phyloP scores from a whole-genome alignment of 1,140 invertebrate genomes.

The Dolichoris vasculosae region DNA sequence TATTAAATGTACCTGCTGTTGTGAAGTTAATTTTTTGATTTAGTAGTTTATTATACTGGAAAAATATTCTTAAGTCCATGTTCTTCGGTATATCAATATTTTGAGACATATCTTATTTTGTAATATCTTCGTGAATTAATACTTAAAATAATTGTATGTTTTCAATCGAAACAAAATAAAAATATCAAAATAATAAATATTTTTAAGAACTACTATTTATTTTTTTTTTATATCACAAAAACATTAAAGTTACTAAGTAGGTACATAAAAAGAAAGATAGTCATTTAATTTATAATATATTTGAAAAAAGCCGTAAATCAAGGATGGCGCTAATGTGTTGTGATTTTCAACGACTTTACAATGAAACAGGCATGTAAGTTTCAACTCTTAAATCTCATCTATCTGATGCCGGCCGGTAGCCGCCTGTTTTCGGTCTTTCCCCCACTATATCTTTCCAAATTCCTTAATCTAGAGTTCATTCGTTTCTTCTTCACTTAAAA shows the following conservation, averaged over 20 bases:
- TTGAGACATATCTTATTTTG: neutral
- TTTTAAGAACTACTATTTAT: too few species aligned
- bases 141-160: neutral
- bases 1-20: neutral
- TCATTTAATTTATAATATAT: too few species aligned
- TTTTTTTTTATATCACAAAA: too few species aligned
- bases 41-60: neutral
- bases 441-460: neutral
- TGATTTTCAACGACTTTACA: neutral
- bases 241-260: too few species aligned
- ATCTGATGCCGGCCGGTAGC: neutral
- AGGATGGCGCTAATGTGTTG: neutral
- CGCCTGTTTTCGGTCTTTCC: neutral
- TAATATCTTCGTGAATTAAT: neutral
- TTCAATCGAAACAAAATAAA: too few species aligned
- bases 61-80: slow-evolving; percentile 13
- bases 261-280: too few species aligned
- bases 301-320: neutral
- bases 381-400: too few species aligned
- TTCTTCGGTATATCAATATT: neutral
- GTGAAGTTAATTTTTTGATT: neutral
- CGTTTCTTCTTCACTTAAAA: neutral
- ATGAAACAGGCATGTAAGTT: neutral
- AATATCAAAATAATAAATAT: too few species aligned
- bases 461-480: neutral